Conservation (phyloP, 2,888 invertebrate genomes). For the Dastarcus helophoroides region DNA sequence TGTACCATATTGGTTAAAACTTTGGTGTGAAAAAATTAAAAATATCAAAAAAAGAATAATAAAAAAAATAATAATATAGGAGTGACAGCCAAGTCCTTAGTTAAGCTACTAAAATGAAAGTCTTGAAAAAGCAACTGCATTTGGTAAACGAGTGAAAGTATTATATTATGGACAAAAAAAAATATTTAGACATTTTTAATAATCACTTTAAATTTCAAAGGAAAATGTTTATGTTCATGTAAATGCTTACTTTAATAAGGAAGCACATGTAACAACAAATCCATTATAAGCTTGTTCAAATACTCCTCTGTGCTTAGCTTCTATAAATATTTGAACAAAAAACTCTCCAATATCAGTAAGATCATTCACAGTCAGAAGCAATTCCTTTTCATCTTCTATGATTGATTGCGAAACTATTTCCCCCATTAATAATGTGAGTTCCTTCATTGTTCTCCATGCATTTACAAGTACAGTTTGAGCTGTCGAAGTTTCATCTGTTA, state of each 20-base stretch:
- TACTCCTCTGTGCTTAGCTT: constrained; percentile 91
- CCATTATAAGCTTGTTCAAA: constrained; percentile 92
- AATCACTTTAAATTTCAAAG: too few relatives aligned
- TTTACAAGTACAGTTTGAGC: constrained; percentile 84
- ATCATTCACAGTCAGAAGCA: constrained; percentile 39
- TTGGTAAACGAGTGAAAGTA: not conserved
- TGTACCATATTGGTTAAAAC: too few relatives aligned
- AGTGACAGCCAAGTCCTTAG: too few relatives aligned
- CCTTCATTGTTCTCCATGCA: constrained; percentile 90
- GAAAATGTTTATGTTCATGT: not conserved
- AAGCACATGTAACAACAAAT: constrained; percentile 62
- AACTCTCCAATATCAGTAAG: constrained; percentile 52
- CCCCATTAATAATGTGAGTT: constrained; percentile 63
- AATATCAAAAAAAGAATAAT: too few relatives aligned
- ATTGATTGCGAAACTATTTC: constrained; percentile 36
- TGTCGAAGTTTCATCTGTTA: constrained; percentile 38
- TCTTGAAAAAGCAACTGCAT: not conserved
- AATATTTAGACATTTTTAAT: too few relatives aligned
- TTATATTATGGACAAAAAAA: constrained; percentile 1
- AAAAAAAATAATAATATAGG: too few relatives aligned
- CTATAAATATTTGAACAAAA: constrained; percentile 52
- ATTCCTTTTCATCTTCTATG: constrained; percentile 19
- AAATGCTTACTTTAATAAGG: constrained; percentile 48
- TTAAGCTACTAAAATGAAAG: constrained; percentile 2
- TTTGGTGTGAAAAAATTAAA: too few relatives aligned